Conservation (phyloP, 2,888 invertebrate species). For the Luperina testacea region DNA sequence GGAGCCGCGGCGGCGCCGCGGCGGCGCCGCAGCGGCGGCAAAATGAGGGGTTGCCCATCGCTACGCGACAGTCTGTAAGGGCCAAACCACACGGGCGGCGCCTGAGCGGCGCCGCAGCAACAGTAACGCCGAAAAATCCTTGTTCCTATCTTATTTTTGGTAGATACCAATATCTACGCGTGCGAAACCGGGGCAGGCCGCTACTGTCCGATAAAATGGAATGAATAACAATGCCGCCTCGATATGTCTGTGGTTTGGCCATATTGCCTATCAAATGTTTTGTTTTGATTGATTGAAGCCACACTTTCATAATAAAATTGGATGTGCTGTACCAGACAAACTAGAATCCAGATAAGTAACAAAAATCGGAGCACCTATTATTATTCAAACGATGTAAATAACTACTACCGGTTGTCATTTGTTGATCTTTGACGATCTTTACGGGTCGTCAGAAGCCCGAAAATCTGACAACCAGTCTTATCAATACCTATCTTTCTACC, state of each 20-base stretch:
- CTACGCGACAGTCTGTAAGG: too few relatives aligned
- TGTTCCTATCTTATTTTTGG: too few relatives aligned
- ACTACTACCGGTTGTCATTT: background rate
- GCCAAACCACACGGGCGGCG: too few relatives aligned
- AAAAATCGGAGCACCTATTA: background rate
- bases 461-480: background rate
- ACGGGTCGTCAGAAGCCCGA: background rate
- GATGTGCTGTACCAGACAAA: background rate
- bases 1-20: too few relatives aligned
- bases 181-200: too few relatives aligned
- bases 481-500: background rate
- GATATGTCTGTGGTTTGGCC: conserved; percentile 11
- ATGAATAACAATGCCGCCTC: conserved; percentile 19
- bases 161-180: too few relatives aligned
- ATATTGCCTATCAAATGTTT: conserved; percentile 16
- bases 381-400: background rate
- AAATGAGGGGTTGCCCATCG: too few relatives aligned
- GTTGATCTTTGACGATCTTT: background rate
- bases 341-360: background rate
- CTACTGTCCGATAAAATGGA: conserved; percentile 1
- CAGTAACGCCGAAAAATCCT: too few relatives aligned
- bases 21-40: too few relatives aligned
- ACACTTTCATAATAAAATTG: conserved; percentile 35
- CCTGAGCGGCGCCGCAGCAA: too few relatives aligned
- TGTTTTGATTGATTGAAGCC: conserved; percentile 30